These are phyloP conservation scores for Hirtodrosophila trivittata DNA, from an alignment of 2,888 invertebrate species.

Conservation along the genomic window DNA sequence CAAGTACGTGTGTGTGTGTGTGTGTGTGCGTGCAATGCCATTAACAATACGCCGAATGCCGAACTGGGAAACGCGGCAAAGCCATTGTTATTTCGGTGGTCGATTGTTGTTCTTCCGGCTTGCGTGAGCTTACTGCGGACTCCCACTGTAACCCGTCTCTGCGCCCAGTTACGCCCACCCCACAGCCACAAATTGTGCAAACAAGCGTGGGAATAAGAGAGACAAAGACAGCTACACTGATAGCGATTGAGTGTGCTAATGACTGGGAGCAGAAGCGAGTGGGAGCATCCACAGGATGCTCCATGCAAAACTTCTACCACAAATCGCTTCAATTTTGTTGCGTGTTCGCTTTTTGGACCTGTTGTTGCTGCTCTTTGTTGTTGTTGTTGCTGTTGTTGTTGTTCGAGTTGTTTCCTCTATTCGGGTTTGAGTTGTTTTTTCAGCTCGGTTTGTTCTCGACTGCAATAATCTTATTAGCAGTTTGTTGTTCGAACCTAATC, in stretches of 20 bases:
- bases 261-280: slow-evolving; percentile 1
- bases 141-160: slow-evolving; percentile 2
- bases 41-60: slow-evolving; percentile 80
- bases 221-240: slow-evolving; percentile 1
- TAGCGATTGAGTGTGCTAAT: slow-evolving; percentile 11
- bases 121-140: slow-evolving; percentile 73
- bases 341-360: slow-evolving; percentile 63
- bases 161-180: slow-evolving; percentile 21
- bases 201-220: slow-evolving; percentile 62
- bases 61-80: slow-evolving; percentile 78
- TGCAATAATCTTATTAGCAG: slow-evolving; percentile 84
- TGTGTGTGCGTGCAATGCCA: slow-evolving; percentile 64
- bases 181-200: slow-evolving; percentile 70
- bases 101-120: slow-evolving; percentile 79
- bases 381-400: slow-evolving; percentile 25
- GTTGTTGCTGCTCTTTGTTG: slow-evolving; percentile 13
- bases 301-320: slow-evolving; percentile 69
- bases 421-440: slow-evolving; percentile 69
- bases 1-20: slow-evolving; percentile 10
- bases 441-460: slow-evolving; percentile 80
- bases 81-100: slow-evolving; percentile 78
- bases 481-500: slow-evolving; percentile 85
- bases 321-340: slow-evolving; percentile 82
- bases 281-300: slow-evolving; percentile 44
- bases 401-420: neutral